Conservation (phyloP, 2,113 vertebrate genomes). For the Brachirus orientalis region DNA sequence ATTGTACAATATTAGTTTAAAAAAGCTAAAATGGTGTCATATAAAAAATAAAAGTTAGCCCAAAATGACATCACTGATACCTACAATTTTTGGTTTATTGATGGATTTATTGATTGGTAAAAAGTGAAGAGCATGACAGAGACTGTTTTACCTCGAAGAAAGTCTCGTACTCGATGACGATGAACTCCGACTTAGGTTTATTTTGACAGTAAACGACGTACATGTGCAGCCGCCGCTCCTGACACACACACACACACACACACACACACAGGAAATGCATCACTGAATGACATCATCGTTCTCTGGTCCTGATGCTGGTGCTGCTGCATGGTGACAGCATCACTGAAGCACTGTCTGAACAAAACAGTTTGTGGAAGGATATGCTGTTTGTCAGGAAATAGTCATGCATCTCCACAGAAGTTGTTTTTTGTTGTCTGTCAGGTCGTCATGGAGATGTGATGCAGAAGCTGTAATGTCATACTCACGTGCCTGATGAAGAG, state of each 20-base stretch:
- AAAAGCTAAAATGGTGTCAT: no score
- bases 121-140: background rate
- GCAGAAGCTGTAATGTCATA: background rate
- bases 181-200: slow-evolving; percentile 94
- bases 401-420: no score
- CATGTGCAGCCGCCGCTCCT: slow-evolving; percentile 96
- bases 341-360: no score
- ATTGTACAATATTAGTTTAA: no score
- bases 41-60: no score
- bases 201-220: slow-evolving; percentile 99
- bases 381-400: no score
- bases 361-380: no score
- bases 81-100: no score
- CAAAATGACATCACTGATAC: no score
- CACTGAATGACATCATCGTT: background rate
- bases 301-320: no score
- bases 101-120: background rate
- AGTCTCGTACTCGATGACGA: slow-evolving; percentile 94
- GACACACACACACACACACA: slow-evolving; percentile 12
- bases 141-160: slow-evolving; percentile 94
- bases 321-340: no score
- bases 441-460: background rate
- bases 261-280: background rate
- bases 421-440: background rate
- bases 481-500: slow-evolving; percentile 98